Conservation (phyloP, 2,888 invertebrate genomes). For the Tuta absoluta region DNA sequence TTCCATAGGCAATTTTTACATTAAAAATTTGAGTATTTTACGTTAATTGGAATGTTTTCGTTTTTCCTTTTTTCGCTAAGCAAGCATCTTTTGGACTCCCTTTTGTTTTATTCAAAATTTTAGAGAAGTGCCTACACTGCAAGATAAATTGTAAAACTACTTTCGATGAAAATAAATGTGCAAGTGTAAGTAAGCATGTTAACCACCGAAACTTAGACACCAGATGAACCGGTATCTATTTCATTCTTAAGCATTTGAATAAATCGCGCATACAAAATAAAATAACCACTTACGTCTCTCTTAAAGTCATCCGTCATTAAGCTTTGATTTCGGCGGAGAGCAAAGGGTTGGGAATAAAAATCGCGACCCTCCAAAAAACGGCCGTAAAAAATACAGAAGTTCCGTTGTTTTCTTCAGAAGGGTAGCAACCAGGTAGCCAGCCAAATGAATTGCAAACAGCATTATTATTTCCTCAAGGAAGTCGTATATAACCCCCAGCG, state of each 20-base stretch:
- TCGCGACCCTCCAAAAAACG: conserved; percentile 70
- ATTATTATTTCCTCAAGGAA: conserved; percentile 82
- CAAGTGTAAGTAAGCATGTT: too few species aligned
- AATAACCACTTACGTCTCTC: conserved; percentile 48
- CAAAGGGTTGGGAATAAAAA: conserved; percentile 75
- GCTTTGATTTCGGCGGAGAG: conserved; percentile 70
- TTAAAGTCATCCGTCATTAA: conserved; percentile 53
- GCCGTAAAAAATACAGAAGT: conserved; percentile 58
- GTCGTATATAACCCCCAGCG: conserved; percentile 79
- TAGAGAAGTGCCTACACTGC: too few species aligned
- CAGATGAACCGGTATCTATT: too few species aligned
- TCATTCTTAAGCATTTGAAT: background rate
- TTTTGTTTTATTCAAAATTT: too few species aligned
- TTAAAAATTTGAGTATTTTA: too few species aligned
- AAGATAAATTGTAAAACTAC: too few species aligned
- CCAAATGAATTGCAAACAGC: conserved; percentile 83
- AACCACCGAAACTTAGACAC: too few species aligned
- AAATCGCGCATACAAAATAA: conserved; percentile 3
- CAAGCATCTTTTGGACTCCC: too few species aligned
- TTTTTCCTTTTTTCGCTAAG: too few species aligned
- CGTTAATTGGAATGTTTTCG: too few species aligned
- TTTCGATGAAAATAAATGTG: too few species aligned
- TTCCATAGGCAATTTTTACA: too few species aligned
- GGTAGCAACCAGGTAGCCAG: conserved; percentile 72
- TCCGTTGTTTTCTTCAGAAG: conserved; percentile 74